Evolutionary conservation across 2,113 vertebrate species (phyloP).

Genomic region (Hipposideros armiger): DNA sequence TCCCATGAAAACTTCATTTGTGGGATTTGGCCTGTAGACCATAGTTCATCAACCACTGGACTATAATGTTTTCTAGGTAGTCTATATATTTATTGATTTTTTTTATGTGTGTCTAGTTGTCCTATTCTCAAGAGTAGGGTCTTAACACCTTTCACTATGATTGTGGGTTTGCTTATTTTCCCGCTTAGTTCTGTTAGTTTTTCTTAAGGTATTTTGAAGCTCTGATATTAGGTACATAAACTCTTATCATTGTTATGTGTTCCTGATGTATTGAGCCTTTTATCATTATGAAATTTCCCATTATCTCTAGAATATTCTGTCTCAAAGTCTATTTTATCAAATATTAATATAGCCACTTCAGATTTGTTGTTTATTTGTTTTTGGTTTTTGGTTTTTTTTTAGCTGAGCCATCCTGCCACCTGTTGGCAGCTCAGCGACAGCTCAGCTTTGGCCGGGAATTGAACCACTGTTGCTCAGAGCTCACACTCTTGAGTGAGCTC

Average conservation of each 20-base stretch:
- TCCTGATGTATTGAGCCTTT: neutral
- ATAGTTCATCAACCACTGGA: neutral
- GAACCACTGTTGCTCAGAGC: too few species aligned
- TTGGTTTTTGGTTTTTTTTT: too few species aligned
- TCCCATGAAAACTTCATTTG: neutral
- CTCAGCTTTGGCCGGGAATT: too few species aligned
- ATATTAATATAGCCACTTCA: neutral
- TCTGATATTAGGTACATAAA: constrained; percentile 2
- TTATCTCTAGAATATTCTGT: neutral
- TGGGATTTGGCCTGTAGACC: neutral
- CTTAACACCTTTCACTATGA: neutral
- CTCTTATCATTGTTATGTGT: neutral
- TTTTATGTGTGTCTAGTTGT: neutral
- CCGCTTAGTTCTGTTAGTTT: neutral
- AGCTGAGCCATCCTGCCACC: too few species aligned
- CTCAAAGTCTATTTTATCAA: constrained; percentile 14
- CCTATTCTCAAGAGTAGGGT: neutral
- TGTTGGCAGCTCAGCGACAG: too few species aligned
- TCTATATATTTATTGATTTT: neutral
- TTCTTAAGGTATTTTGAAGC: neutral
- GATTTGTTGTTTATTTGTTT: neutral
- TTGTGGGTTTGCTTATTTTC: neutral
- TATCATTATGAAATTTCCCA: neutral
- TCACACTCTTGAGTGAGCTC: too few species aligned
- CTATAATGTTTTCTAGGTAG: neutral